Conservation (phyloP, 2,113 vertebrate genomes). For the Oenanthe oenanthe region DNA sequence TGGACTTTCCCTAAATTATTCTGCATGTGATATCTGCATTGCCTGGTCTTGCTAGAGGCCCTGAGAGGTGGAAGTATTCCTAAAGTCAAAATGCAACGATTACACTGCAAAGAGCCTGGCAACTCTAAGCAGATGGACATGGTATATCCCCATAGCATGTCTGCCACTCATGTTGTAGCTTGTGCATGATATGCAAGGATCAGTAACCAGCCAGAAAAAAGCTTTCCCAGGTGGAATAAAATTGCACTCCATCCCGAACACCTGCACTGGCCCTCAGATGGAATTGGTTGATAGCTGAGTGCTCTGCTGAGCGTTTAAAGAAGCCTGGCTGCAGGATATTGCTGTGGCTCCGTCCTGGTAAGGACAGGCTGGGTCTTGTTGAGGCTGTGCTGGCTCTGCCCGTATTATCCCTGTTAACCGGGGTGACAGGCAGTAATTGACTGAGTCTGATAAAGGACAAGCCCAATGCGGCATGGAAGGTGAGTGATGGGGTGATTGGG, state of each 20-base stretch:
- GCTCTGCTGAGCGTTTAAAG: not conserved
- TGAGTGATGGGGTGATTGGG: not conserved
- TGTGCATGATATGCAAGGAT: not conserved
- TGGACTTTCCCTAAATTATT: not conserved
- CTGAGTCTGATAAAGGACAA: not conserved
- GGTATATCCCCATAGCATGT: accelerated
- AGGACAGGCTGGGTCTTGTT: not conserved
- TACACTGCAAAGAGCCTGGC: not conserved
- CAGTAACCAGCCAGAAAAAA: not conserved
- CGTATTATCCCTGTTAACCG: not conserved
- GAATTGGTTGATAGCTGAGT: not conserved
- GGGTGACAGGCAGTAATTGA: not conserved
- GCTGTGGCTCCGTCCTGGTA: not conserved
- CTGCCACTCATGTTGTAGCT: not conserved
- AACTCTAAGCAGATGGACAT: not conserved
- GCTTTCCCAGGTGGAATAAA: not conserved
- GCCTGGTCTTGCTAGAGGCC: not conserved
- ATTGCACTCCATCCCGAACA: not conserved
- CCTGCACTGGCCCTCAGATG: not conserved
- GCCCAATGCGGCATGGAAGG: not conserved
- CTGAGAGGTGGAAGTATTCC: not conserved
- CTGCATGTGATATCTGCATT: not conserved
- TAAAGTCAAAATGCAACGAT: not conserved
- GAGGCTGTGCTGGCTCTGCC: not conserved
- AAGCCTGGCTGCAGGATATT: accelerated